These are phyloP conservation scores for Trypoxylon attenuatum DNA, from an alignment of 2,888 invertebrate genomes.

Conservation along the genomic window DNA sequence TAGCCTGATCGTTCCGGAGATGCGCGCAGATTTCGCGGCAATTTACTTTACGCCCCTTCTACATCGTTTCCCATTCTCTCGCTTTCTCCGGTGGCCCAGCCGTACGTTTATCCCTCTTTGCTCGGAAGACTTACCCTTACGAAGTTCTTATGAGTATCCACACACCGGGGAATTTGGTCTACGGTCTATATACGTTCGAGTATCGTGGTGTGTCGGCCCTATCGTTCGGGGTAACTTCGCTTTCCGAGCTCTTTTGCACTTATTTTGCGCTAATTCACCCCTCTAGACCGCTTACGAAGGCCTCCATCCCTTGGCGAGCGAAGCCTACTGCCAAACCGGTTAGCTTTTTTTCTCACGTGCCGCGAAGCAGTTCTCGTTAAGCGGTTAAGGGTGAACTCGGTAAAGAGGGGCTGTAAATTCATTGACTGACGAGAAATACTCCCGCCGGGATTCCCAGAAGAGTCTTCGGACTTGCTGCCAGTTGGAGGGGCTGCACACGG, in stretches of 20 bases:
- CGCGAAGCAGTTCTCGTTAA: conserved; percentile 73
- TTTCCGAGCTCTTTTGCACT: conserved; percentile 54
- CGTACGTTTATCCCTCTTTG: conserved; percentile 21
- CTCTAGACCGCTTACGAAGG: conserved; percentile 69
- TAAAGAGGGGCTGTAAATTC: conserved; percentile 72
- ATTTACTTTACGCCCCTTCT: conserved; percentile 67
- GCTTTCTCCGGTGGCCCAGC: conserved; percentile 35
- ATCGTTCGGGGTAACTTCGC: conserved; percentile 35
- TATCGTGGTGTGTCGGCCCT: conserved; percentile 35
- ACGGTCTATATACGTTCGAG: not conserved
- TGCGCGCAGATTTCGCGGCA: conserved; percentile 66
- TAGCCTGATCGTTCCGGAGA: conserved; percentile 47
- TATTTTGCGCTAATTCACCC: conserved; percentile 72
- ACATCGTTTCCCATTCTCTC: conserved; percentile 62
- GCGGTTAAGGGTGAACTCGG: conserved; percentile 63
- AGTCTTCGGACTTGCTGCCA: conserved; percentile 38
- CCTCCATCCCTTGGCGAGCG: too few species aligned
- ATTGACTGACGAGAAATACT: conserved; percentile 73
- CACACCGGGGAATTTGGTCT: conserved; percentile 6
- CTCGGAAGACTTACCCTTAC: conserved; percentile 43
- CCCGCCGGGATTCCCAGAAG: conserved; percentile 61
- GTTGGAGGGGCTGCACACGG: too few species aligned
- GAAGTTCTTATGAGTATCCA: conserved; percentile 43
- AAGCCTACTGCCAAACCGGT: conserved; percentile 47
- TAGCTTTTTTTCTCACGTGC: conserved; percentile 71